Evolutionary conservation across 2,113 vertebrate species (phyloP).

Genomic region (Halichoerus grypus): DNA sequence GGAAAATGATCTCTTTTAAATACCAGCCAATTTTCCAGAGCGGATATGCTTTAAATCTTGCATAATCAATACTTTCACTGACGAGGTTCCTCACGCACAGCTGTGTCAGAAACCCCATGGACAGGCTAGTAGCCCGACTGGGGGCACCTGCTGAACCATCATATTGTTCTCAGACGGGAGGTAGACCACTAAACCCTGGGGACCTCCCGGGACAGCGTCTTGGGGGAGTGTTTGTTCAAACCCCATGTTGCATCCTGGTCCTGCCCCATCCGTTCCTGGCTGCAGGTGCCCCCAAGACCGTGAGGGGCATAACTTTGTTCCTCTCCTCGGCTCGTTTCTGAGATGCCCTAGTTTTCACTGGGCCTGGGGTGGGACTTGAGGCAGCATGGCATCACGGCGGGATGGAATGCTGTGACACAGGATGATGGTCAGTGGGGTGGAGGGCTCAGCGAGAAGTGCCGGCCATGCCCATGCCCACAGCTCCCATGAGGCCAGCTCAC

Average conservation of each 20-base stretch:
- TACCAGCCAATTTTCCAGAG: not conserved
- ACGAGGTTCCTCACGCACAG: rapidly evolving
- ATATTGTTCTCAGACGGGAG: no score
- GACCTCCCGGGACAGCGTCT: not conserved
- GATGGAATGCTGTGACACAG: rapidly evolving
- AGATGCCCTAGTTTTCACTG: rapidly evolving
- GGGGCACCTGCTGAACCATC: not conserved
- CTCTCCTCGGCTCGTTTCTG: not conserved
- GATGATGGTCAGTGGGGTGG: rapidly evolving
- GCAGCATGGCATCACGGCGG: rapidly evolving
- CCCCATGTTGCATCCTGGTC: rapidly evolving
- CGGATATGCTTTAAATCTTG: no score
- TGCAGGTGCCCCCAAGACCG: rapidly evolving
- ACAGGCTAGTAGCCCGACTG: rapidly evolving
- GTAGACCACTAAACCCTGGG: not conserved
- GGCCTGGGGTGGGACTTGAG: rapidly evolving
- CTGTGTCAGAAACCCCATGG: not conserved
- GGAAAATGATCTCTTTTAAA: not conserved
- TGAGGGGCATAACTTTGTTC: rapidly evolving
- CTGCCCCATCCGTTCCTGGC: not conserved
- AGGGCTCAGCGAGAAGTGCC: rapidly evolving
- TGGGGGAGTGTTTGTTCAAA: not conserved
- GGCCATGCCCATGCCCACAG: rapidly evolving
- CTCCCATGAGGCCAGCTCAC: not conserved
- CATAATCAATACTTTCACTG: rapidly evolving